Conservation (phyloP, 2,888 invertebrate genomes). For the Zele albiditarsus region DNA sequence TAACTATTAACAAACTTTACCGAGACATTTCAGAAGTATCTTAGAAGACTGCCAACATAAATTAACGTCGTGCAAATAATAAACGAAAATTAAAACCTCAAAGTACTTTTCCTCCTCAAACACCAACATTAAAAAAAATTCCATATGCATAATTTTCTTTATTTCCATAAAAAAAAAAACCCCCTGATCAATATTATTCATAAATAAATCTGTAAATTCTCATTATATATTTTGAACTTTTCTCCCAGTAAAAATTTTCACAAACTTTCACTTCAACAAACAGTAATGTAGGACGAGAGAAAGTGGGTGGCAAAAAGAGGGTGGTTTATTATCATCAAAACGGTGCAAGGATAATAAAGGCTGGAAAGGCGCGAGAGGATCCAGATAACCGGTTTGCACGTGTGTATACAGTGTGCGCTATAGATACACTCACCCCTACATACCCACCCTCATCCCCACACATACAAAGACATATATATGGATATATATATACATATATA, state of each 20-base stretch:
- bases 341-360: slow-evolving; percentile 35
- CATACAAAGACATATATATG: no score
- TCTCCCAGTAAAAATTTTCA: background rate
- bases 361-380: slow-evolving; percentile 28
- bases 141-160: no score
- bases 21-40: no score
- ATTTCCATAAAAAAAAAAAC: no score
- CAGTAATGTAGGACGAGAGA: background rate
- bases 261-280: background rate
- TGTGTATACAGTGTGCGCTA: slow-evolving; percentile 14
- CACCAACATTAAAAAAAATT: no score
- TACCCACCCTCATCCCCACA: background rate
- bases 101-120: no score
- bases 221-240: background rate
- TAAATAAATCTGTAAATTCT: no score
- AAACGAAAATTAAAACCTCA: no score
- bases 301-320: background rate
- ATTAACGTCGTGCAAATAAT: no score
- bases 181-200: no score
- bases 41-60: no score
- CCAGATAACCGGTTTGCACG: slow-evolving; percentile 39
- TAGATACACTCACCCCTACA: slow-evolving; percentile 10
- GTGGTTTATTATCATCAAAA: slow-evolving; percentile 38
- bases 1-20: no score
- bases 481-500: slow-evolving; percentile 16